Percentiles rank a stretch among this genome's conserved stretches.
These are phyloP conservation scores for Oegoconia quadripuncta DNA, from an alignment of 2,888 invertebrate genomes.

Conservation along the genomic window DNA sequence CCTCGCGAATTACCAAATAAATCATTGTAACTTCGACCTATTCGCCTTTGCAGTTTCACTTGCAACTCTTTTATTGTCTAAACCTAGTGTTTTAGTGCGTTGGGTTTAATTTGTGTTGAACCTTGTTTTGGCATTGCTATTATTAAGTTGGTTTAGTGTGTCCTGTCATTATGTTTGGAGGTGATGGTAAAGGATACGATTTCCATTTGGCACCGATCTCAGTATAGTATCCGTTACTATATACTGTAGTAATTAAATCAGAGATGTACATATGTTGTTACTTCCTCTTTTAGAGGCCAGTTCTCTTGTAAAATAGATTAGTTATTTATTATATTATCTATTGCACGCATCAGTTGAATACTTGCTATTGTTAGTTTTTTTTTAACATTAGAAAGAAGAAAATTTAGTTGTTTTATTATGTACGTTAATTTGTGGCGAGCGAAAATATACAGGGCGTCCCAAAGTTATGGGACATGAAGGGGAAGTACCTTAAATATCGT, in stretches of 20 bases:
- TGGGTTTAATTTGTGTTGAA: slow-evolving; percentile 1
- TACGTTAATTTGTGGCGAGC: too few species aligned
- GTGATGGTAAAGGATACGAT: slow-evolving; percentile 55
- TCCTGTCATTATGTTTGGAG: slow-evolving; percentile 66
- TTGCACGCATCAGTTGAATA: too few species aligned
- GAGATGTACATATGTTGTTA: too few species aligned
- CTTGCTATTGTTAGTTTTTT: too few species aligned
- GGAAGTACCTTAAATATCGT: too few species aligned
- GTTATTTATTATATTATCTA: too few species aligned
- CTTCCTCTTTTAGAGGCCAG: too few species aligned
- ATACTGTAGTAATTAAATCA: neutral
- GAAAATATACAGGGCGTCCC: too few species aligned
- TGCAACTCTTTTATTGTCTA: neutral
- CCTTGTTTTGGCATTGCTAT: neutral
- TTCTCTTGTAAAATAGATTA: too few species aligned
- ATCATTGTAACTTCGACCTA: slow-evolving; percentile 32
- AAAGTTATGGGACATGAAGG: too few species aligned
- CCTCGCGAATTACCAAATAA: slow-evolving; percentile 50
- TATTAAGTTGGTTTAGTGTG: slow-evolving; percentile 33
- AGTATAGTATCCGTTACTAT: slow-evolving; percentile 15
- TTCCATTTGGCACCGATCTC: slow-evolving; percentile 53
- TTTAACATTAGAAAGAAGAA: too few species aligned
- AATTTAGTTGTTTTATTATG: too few species aligned
- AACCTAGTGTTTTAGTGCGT: slow-evolving; percentile 8
- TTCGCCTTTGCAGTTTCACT: slow-evolving; percentile 12